These are phyloP conservation scores for Castor canadensis DNA, from an alignment of 2,113 vertebrate species.

Conservation along the genomic window DNA sequence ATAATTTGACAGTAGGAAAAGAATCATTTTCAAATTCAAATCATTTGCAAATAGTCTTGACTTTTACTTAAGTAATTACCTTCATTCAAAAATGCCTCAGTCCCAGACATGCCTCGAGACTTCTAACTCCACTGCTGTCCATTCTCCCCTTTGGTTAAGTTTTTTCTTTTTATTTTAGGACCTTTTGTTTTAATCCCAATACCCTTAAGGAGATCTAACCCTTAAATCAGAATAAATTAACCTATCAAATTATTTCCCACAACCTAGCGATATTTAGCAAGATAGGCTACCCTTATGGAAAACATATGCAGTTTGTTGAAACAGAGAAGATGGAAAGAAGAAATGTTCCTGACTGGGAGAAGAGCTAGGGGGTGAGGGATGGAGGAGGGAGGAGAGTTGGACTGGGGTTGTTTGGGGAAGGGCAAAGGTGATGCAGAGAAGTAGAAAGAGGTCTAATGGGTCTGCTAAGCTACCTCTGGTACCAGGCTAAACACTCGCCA, in stretches of 20 bases:
- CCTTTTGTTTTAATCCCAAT: background rate
- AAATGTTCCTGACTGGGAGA: background rate
- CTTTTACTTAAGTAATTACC: background rate
- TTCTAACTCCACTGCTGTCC: background rate
- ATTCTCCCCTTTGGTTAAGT: background rate
- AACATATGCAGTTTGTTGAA: background rate
- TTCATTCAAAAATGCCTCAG: background rate
- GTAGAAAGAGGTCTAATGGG: background rate
- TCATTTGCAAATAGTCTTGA: background rate
- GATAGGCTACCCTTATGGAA: background rate
- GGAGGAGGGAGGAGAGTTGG: accelerated
- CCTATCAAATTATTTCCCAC: background rate
- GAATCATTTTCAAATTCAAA: background rate
- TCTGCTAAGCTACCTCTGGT: background rate
- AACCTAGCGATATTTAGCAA: background rate
- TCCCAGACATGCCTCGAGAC: background rate
- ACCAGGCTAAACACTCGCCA: background rate
- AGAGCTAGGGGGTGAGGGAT: background rate
- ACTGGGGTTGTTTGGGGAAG: accelerated
- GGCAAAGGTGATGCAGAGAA: background rate
- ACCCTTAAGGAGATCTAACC: background rate
- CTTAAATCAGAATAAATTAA: background rate
- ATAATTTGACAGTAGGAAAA: background rate
- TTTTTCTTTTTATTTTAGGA: too few species aligned
- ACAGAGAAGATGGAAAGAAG: background rate